A percentile compares a stretch with the other conserved stretches of the same genome.
Evolutionary conservation across 1,140 invertebrate species (phyloP).

Genomic region (Ceratina calcarata): DNA sequence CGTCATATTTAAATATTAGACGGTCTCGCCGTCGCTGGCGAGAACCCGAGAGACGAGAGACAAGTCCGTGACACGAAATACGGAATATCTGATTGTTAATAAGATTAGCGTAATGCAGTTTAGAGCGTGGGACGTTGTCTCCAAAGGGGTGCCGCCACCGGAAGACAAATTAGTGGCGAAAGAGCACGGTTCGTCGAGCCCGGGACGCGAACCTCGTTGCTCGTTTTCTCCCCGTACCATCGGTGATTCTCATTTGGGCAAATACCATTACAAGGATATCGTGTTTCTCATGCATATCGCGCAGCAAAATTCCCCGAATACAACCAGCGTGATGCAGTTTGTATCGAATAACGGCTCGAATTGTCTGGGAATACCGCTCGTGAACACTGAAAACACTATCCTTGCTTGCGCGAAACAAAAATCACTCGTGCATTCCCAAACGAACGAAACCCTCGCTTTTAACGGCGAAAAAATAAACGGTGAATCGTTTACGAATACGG

Average conservation of each 20-base stretch:
- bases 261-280: constrained; percentile 47
- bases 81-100: constrained; percentile 37
- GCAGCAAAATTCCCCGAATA: constrained; percentile 13
- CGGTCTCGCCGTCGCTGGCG: background rate
- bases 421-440: background rate
- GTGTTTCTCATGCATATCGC: constrained; percentile 30
- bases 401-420: background rate
- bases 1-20: constrained; percentile 14
- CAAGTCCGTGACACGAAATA: constrained; percentile 3
- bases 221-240: constrained; percentile 8
- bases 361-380: background rate
- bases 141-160: background rate
- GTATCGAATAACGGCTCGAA: constrained; percentile 26
- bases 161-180: constrained; percentile 41
- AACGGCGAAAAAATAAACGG: background rate
- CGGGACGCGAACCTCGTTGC: background rate
- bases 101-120: constrained; percentile 37
- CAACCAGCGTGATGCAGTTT: background rate
- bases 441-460: background rate
- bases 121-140: constrained; percentile 13
- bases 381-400: constrained; percentile 17
- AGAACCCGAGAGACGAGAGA: background rate
- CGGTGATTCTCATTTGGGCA: constrained; percentile 28
- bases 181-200: constrained; percentile 10
- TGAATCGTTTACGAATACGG: background rate